Evolutionary conservation across 2,797 vertebrate species (phyloP).

Genomic region (Hyperoplus immaculatus): DNA sequence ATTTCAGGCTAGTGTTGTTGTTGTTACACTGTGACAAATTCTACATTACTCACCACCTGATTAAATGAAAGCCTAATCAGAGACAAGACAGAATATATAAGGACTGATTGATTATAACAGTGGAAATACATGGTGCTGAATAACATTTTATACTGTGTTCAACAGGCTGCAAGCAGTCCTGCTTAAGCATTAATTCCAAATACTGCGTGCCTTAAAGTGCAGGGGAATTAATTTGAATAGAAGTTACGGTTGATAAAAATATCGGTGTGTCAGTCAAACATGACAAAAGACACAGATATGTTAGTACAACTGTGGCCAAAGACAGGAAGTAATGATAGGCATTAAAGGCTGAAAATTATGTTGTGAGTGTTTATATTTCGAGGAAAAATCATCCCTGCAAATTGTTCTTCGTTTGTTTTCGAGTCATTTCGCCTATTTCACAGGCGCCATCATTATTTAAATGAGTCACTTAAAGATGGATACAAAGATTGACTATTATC

Average conservation of each 20-base stretch:
- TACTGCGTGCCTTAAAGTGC: neutral
- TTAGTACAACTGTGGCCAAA: neutral
- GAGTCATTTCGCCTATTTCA: neutral
- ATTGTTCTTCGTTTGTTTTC: too few relatives aligned
- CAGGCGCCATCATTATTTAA: accelerated
- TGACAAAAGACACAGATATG: neutral
- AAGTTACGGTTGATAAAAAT: slow-evolving; percentile 1
- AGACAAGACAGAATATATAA: slow-evolving; percentile 18
- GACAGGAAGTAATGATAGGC: neutral
- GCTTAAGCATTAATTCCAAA: slow-evolving; percentile 3
- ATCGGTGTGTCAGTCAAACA: neutral
- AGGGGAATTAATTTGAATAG: neutral
- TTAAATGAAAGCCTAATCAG: slow-evolving; percentile 24
- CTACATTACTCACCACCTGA: neutral
- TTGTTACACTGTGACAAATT: slow-evolving; percentile 12
- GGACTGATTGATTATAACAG: slow-evolving; percentile 24
- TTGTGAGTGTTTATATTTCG: neutral
- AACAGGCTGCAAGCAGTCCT: slow-evolving; percentile 4
- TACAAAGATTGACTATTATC: neutral
- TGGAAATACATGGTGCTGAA: neutral
- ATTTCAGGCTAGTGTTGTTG: neutral
- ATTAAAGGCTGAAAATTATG: neutral
- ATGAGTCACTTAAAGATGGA: neutral
- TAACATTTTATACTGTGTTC: neutral
- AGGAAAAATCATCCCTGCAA: neutral